Base-by-base conservation (phyloP, 2,113 vertebrate species). In the Chionomys nivalis region DNA sequence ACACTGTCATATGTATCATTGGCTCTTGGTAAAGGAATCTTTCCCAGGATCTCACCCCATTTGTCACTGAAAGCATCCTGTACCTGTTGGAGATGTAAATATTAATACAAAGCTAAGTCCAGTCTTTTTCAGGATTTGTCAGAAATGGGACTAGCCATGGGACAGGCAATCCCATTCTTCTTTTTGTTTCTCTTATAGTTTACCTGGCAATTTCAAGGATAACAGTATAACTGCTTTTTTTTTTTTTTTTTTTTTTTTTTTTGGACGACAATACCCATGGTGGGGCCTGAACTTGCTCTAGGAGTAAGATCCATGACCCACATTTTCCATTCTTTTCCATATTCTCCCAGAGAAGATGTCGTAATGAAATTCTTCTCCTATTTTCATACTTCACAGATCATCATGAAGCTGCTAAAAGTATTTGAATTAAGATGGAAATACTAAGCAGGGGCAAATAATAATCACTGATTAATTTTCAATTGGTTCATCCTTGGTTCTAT, bases 341-440 rank as follows among this genome's bases (percentile, higher is more conserved):
- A 66, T 49, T 85, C 72, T 39, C 82, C 77, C 2, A 90, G 8
- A 33, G n/a, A 47, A 77, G 49, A 75, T 8, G 90, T 28, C 58
- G 47, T 87, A 86, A 75, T 36, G 31, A 90, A n/a, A 94, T 76
- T 65, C 39, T 95, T 93, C 23, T 68, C 33, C 13, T 87, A 39
- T 24, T 72, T 93, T 31, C 44, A 89, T 82, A 83, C 19, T 90
- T 97, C 44, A 95, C 8, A 75, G 52, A 66, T 90, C 10, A 49
- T 87, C 10, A 82, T 65, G 72, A 89, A 65, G 42, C 66, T 96
- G 66, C 12, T 96, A 81, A 77, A 23, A 24, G 47, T 75, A 94
- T 97, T 88, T 95, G 75, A 96, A 77, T 78, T 83, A 47, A 91
- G 68, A 94, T 17, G 2, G 33, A 96, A 89, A 87, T 66, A 93